Evolutionary conservation across 2,888 invertebrate genomes (phyloP), one percentile per base, ranked within the genome.

Genomic region (Deilephila elpenor): DNA sequence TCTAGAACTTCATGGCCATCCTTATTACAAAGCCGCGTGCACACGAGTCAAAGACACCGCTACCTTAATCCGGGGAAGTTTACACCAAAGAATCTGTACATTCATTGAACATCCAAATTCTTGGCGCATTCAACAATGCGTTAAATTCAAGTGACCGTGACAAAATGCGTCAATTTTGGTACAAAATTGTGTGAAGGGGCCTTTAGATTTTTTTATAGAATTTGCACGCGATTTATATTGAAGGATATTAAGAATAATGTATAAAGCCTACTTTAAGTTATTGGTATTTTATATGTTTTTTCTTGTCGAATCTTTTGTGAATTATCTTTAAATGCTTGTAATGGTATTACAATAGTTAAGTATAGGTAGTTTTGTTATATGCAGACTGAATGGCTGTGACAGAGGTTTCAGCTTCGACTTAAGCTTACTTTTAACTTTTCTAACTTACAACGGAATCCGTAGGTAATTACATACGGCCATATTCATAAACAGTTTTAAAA

Each of bases 11-110:
- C 53, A n/a, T 82, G 74, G 82, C 87, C 82, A n/a, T 75, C 78
- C 81, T 17, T 73, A 75, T 72, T 73, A 44, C 73, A 60, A 80
- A 74, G 34, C 74, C 67, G 72, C 75, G 76, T 73, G 77, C 79
- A 83, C 86, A 84, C 84, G 81, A 80, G 79, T 89, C 90, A 92
- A 93, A 91, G 89, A 86, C 74, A 81, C 92, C 93, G 92, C 92
- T 91, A 89, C 86, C 84, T 88, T 87, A 86, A 89, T 83, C 88
- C 83, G 78, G 81, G 77, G 81, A 89, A 82, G 88, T 86, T 88
- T 81, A 88, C 88, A 86, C 88, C 78, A 84, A 78, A 79, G 83
- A 81, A 79, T 79, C 76, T 76, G 76, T 77, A 79, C 77, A 75
- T 44, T 44, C 44, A 44, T 56, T 56, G n/a, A 56, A 73, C 67